These are phyloP conservation scores for Tetranychus truncatus DNA, from an alignment of 2,888 invertebrate genomes.

Conservation along the genomic window DNA sequence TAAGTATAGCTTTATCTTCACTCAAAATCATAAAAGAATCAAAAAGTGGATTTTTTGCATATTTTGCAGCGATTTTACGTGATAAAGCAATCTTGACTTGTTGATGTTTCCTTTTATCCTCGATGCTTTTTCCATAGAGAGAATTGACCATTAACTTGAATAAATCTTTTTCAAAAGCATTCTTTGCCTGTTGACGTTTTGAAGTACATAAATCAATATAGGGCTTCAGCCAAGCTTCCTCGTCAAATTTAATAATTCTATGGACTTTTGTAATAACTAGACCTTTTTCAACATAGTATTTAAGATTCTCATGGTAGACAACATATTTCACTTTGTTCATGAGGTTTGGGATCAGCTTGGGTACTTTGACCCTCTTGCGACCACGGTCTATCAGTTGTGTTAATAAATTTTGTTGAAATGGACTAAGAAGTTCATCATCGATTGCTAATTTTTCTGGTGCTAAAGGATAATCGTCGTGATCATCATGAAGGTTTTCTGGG, in stretches of 20 bases:
- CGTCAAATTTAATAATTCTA: neutral
- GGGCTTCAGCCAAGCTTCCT: slow-evolving; percentile 25
- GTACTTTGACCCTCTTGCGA: too few species aligned
- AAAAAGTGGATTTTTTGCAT: neutral
- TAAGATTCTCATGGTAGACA: neutral
- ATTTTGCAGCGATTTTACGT: neutral
- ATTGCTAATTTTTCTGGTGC: slow-evolving; percentile 6
- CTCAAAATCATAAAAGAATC: neutral
- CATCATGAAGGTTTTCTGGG: slow-evolving; percentile 6
- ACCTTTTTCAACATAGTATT: neutral
- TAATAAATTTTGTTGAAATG: neutral
- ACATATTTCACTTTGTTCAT: slow-evolving; percentile 20
- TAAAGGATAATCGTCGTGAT: slow-evolving; percentile 5
- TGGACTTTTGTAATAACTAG: neutral
- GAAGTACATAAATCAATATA: slow-evolving; percentile 25
- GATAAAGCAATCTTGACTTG: neutral
- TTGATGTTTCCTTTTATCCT: slow-evolving; percentile 28
- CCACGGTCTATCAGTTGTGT: neutral
- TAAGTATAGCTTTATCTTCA: slow-evolving; percentile 17
- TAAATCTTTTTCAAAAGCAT: slow-evolving; percentile 32
- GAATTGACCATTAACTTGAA: slow-evolving; percentile 32
- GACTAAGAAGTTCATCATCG: neutral
- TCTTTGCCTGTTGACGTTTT: slow-evolving; percentile 27
- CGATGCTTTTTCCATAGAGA: slow-evolving; percentile 32
- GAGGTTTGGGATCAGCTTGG: slow-evolving; percentile 21